Percentiles rank a stretch among this genome's conserved stretches.
phyloP scores from a whole-genome alignment of 2,797 vertebrate genomes.

The Sebastes diaconus region DNA sequence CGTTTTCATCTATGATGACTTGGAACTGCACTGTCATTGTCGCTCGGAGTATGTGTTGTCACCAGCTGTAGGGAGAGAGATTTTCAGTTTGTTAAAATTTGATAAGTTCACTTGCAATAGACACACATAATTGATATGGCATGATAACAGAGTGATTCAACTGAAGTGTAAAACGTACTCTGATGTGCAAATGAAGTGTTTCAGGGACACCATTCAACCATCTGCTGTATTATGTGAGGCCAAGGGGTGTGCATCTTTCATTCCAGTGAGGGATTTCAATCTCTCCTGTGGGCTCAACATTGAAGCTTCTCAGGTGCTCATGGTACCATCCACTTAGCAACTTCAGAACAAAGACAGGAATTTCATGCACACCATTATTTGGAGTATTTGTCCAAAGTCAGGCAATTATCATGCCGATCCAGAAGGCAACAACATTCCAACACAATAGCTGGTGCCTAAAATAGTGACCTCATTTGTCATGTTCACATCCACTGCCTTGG shows the following conservation, averaged over 20 bases:
- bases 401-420: slow-evolving; percentile 6
- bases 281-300: slow-evolving; percentile 13
- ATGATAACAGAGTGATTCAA: background rate
- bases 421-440: slow-evolving; percentile 21
- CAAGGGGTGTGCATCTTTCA: slow-evolving; percentile 21
- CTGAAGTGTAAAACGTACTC: background rate
- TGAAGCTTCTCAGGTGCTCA: slow-evolving; percentile 24
- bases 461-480: slow-evolving; percentile 1
- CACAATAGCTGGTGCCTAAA: background rate
- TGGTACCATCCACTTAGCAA: slow-evolving; percentile 16
- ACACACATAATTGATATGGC: background rate
- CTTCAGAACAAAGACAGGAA: slow-evolving; percentile 14
- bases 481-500: background rate
- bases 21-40: background rate
- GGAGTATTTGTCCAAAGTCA: slow-evolving; percentile 19
- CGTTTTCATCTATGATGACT: background rate
- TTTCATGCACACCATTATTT: slow-evolving; percentile 24
- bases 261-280: slow-evolving; percentile 6
- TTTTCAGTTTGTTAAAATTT: background rate
- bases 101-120: background rate
- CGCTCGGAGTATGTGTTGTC: background rate
- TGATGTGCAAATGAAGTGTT: slow-evolving; percentile 29
- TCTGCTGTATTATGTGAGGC: slow-evolving; percentile 21
- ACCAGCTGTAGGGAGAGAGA: background rate
- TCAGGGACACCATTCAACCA: slow-evolving; percentile 19